Conservation (phyloP, 2,797 vertebrate species). For the Vespertilio murinus region DNA sequence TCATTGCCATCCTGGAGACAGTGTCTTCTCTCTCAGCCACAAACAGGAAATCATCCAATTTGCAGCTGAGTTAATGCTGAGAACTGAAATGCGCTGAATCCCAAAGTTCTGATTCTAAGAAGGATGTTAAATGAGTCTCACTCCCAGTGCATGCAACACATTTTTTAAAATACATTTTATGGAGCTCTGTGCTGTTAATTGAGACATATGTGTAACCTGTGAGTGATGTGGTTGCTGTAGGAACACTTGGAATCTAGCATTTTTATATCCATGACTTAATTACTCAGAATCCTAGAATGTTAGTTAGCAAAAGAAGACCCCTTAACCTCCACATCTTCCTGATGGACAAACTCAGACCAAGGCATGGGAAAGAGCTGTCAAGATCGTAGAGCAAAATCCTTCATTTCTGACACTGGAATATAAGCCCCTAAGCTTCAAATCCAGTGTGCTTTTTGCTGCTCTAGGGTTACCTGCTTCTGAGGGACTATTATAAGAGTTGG, state of each 20-base stretch:
- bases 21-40: constrained; percentile 50
- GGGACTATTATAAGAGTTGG: neutral
- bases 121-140: constrained; percentile 50
- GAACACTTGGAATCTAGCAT: constrained; percentile 47
- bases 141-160: constrained; percentile 3
- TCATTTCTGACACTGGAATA: neutral
- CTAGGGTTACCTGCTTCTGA: neutral
- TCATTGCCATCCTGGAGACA: constrained; percentile 39
- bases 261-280: constrained; percentile 6
- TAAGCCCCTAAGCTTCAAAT: neutral
- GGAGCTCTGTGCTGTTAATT: constrained; percentile 26
- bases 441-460: neutral
- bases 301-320: neutral
- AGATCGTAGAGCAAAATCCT: neutral
- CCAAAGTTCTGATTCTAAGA: constrained; percentile 58
- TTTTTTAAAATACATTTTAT: constrained; percentile 55
- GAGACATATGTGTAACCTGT: constrained; percentile 41
- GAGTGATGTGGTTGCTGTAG: constrained; percentile 8
- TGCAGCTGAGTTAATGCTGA: constrained; percentile 34
- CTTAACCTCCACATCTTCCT: neutral
- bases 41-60: constrained; percentile 67
- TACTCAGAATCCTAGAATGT: neutral
- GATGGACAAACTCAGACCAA: constrained; percentile 2
- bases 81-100: constrained; percentile 54
- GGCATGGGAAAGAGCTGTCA: neutral